These are phyloP conservation scores for Pyrrhia umbra DNA, from an alignment of 2,888 invertebrate genomes.

Conservation along the genomic window DNA sequence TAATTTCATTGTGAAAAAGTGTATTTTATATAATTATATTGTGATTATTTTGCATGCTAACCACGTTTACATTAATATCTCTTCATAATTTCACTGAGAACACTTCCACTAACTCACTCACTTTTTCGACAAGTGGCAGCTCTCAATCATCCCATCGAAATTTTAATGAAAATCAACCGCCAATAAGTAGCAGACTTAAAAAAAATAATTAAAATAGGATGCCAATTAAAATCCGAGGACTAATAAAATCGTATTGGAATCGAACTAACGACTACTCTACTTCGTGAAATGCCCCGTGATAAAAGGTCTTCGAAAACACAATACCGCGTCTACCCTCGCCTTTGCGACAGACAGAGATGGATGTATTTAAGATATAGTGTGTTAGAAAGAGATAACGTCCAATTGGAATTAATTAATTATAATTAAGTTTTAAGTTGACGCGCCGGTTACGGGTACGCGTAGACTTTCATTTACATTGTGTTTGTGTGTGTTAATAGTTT, in stretches of 20 bases:
- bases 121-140: conserved; percentile 28
- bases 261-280: conserved; percentile 85
- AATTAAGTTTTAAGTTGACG: conserved; percentile 95
- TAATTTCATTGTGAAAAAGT: background rate
- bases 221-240: conserved; percentile 87
- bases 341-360: conserved; percentile 77
- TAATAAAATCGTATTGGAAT: conserved; percentile 88
- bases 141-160: conserved; percentile 55
- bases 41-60: background rate
- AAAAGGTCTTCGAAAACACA: conserved; percentile 90
- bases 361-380: conserved; percentile 84
- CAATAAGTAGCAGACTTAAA: conserved; percentile 62
- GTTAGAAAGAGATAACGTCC: conserved; percentile 85
- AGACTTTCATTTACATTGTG: conserved; percentile 83
- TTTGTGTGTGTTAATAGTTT: conserved; percentile 78
- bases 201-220: conserved; percentile 75
- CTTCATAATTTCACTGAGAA: conserved; percentile 35
- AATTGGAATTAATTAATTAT: conserved; percentile 95
- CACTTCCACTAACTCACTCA: conserved; percentile 42
- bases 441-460: conserved; percentile 89
- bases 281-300: conserved; percentile 87
- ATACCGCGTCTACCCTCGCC: conserved; percentile 85
- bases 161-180: conserved; percentile 60
- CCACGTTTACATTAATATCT: conserved; percentile 12
- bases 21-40: background rate